Evolutionary conservation across 2,113 vertebrate genomes (phyloP).

Genomic region (Sclerurus mexicanus): DNA sequence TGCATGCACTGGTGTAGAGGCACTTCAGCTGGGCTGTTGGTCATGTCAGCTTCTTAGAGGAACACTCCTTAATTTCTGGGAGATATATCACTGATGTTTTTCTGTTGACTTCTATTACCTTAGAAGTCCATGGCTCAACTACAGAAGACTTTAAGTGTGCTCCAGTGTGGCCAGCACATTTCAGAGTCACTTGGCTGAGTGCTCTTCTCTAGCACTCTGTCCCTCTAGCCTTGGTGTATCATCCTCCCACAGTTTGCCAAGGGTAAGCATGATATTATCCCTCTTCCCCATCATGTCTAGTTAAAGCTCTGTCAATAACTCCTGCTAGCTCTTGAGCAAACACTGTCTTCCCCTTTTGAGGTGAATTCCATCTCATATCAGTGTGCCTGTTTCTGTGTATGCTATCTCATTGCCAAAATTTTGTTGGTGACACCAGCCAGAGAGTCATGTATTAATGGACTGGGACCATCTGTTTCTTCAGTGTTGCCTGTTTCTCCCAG

Average conservation of each 20-base stretch:
- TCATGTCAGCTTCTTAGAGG: not conserved
- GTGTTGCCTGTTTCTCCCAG: accelerated
- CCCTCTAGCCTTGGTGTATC: not conserved
- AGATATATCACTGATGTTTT: not conserved
- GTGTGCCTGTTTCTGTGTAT: not conserved
- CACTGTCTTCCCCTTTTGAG: not conserved
- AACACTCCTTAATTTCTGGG: not conserved
- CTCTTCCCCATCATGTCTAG: not conserved
- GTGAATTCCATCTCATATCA: not conserved
- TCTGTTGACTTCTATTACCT: not conserved
- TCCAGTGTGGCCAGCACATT: not conserved
- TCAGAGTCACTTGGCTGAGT: not conserved
- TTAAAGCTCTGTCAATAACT: not conserved
- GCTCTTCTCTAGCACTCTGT: not conserved
- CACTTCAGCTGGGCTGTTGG: not conserved
- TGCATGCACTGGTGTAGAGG: not conserved
- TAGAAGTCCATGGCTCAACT: not conserved
- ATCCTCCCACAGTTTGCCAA: not conserved
- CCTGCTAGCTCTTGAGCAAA: not conserved
- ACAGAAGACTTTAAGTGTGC: not conserved
- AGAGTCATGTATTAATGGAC: not conserved
- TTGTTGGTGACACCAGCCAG: not conserved
- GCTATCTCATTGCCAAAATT: not conserved
- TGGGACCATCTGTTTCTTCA: not conserved
- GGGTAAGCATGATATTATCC: not conserved